Evolutionary conservation across 1,140 invertebrate genomes (phyloP).

Genomic region (Contarinia nasturtii): DNA sequence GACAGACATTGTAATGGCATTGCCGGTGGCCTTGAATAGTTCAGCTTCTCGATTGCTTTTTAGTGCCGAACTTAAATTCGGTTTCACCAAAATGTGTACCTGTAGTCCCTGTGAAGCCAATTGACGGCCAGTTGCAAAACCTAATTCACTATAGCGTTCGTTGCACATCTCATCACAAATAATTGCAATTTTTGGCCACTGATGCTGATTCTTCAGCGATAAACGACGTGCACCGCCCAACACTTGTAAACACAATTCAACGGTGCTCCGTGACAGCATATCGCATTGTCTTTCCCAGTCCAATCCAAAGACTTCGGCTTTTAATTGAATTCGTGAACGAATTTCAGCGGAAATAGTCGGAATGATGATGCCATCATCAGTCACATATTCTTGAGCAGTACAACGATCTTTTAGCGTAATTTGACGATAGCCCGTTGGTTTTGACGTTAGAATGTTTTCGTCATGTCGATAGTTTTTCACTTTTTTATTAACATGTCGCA

Average conservation of each 20-base stretch:
- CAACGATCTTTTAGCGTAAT: slow-evolving; percentile 38
- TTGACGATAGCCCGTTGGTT: slow-evolving; percentile 42
- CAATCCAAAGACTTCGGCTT: slow-evolving; percentile 45
- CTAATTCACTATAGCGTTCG: slow-evolving; percentile 37
- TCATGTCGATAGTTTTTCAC: slow-evolving; percentile 43
- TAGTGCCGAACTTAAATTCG: slow-evolving; percentile 20
- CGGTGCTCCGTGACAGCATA: slow-evolving; percentile 51
- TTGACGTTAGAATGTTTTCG: slow-evolving; percentile 60
- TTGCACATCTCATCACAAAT: slow-evolving; percentile 31
- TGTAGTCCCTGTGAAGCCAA: slow-evolving; percentile 64
- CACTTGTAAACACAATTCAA: slow-evolving; percentile 58
- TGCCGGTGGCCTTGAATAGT: slow-evolving; percentile 20
- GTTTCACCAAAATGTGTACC: slow-evolving; percentile 43
- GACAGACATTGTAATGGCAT: slow-evolving; percentile 16
- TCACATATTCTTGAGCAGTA: slow-evolving; percentile 49
- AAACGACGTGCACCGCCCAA: slow-evolving; percentile 53
- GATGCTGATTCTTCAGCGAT: slow-evolving; percentile 63
- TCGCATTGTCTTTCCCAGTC: slow-evolving; percentile 48
- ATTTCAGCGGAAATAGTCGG: slow-evolving; percentile 50
- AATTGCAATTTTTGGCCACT: slow-evolving; percentile 56
- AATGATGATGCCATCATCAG: slow-evolving; percentile 59
- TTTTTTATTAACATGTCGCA: not conserved
- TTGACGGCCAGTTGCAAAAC: slow-evolving; percentile 57
- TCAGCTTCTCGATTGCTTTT: slow-evolving; percentile 16
- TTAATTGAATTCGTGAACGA: slow-evolving; percentile 39